Evolutionary conservation across 2,888 invertebrate species (phyloP).

Genomic region (Mechanitis mazaeus): DNA sequence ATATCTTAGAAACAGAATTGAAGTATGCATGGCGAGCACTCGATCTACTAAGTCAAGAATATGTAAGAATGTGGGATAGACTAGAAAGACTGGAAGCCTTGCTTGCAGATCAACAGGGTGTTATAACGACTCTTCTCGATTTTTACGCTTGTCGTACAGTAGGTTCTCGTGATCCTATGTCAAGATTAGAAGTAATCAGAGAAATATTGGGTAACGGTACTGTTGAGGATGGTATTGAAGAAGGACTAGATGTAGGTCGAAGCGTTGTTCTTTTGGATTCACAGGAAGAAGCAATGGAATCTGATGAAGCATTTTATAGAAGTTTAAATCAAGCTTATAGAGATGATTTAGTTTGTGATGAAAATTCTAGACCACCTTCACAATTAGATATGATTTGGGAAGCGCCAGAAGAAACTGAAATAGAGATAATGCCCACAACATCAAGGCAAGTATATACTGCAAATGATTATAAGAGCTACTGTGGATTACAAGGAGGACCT

Average conservation of each 20-base stretch:
- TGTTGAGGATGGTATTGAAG: constrained; percentile 81
- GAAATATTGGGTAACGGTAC: constrained; percentile 81
- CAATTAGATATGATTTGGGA: constrained; percentile 93
- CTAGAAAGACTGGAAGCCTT: constrained; percentile 91
- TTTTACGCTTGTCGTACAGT: constrained; percentile 80
- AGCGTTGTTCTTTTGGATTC: constrained; percentile 58
- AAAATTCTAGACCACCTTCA: constrained; percentile 80
- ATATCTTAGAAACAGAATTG: constrained; percentile 91
- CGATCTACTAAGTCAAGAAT: constrained; percentile 92
- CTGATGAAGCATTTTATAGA: constrained; percentile 91
- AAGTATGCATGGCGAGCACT: constrained; percentile 95
- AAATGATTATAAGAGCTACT: constrained; percentile 86
- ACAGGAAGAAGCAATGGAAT: constrained; percentile 78
- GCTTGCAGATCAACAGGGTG: constrained; percentile 92
- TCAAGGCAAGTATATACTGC: constrained; percentile 83
- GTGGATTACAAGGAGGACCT: constrained; percentile 80
- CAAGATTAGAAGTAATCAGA: constrained; percentile 77
- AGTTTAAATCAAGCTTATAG: constrained; percentile 92
- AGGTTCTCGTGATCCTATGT: constrained; percentile 72
- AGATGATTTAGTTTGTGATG: constrained; percentile 83
- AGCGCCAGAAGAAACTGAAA: constrained; percentile 85
- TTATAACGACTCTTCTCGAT: constrained; percentile 90
- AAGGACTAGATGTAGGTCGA: constrained; percentile 77
- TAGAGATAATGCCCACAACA: constrained; percentile 70
- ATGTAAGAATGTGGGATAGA: constrained; percentile 95